phyloP scores from a whole-genome alignment of 2,113 vertebrate genomes.

The Pelodiscus sinensis region DNA sequence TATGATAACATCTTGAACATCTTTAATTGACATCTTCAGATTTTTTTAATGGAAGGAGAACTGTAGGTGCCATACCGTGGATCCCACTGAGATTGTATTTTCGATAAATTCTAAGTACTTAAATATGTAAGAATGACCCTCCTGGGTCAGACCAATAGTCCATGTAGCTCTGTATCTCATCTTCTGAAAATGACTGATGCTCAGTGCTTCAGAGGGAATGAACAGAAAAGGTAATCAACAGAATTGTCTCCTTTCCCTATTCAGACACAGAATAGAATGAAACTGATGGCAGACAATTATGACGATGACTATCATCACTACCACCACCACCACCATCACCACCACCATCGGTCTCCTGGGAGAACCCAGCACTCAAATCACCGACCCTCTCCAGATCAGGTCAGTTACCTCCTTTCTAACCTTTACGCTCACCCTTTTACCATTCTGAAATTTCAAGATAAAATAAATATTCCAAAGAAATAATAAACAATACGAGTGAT shows the following conservation, averaged over 20 bases:
- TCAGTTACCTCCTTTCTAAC: conserved; percentile 65
- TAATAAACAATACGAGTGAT: conserved; percentile 66
- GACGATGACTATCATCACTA: conserved; percentile 94
- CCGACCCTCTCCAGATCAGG: conserved; percentile 93
- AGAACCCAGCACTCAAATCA: conserved; percentile 91
- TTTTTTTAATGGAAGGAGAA: background rate
- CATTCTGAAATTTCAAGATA: conserved; percentile 58
- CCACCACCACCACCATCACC: conserved; percentile 85
- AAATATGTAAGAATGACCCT: background rate
- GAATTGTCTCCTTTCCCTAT: conserved; percentile 50
- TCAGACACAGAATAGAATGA: conserved; percentile 98
- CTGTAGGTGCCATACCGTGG: background rate
- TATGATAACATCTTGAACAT: background rate
- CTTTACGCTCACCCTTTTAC: conserved; percentile 32
- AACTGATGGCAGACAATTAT: conserved; percentile 96
- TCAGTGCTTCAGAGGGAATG: background rate
- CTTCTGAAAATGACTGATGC: background rate
- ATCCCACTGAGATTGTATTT: background rate
- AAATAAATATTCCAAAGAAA: conserved; percentile 68
- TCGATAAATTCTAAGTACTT: conserved; percentile 17
- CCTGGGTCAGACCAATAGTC: background rate
- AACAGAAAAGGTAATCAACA: background rate
- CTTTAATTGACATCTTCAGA: background rate
- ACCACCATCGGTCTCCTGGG: conserved; percentile 87
- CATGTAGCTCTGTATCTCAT: background rate